Evolutionary conservation across 2,888 invertebrate genomes (phyloP).

Genomic region (Euclidia mi): DNA sequence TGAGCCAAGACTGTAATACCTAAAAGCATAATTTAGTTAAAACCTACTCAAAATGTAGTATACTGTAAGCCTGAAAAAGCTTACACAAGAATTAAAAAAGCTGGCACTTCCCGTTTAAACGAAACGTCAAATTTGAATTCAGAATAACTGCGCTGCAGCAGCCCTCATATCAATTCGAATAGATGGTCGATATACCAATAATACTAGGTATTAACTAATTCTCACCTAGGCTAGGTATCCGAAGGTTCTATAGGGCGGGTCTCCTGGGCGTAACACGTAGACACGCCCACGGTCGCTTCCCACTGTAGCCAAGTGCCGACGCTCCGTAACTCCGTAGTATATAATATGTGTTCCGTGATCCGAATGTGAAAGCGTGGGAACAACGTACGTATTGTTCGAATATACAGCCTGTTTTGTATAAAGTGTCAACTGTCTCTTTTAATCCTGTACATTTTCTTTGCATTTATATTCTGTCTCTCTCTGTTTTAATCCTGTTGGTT

Average conservation of each 20-base stretch:
- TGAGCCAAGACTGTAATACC: too few species aligned
- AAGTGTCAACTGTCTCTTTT: background rate
- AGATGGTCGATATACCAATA: constrained; percentile 14
- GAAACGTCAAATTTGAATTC: too few species aligned
- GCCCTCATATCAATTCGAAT: constrained; percentile 8
- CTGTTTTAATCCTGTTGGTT: background rate
- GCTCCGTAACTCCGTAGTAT: constrained; percentile 17
- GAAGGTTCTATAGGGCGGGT: constrained; percentile 72
- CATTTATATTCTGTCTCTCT: background rate
- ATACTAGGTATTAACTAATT: constrained; percentile 36
- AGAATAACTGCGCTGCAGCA: too few species aligned
- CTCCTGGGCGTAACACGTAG: constrained; percentile 76
- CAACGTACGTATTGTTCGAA: constrained; percentile 24
- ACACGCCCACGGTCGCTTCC: constrained; percentile 80
- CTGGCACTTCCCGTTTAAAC: too few species aligned
- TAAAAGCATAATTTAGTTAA: too few species aligned
- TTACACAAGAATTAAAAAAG: too few species aligned
- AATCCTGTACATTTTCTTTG: background rate
- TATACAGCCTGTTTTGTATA: constrained; percentile 1
- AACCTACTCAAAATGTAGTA: too few species aligned
- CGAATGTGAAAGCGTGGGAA: constrained; percentile 23
- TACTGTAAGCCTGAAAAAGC: too few species aligned
- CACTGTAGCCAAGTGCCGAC: constrained; percentile 25
- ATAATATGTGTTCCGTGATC: constrained; percentile 39
- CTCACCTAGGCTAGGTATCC: constrained; percentile 46